A percentile compares a stretch with the other conserved stretches of the same genome.
Conservation (phyloP, 2,113 vertebrate genomes). For the Lophura nycthemera region DNA sequence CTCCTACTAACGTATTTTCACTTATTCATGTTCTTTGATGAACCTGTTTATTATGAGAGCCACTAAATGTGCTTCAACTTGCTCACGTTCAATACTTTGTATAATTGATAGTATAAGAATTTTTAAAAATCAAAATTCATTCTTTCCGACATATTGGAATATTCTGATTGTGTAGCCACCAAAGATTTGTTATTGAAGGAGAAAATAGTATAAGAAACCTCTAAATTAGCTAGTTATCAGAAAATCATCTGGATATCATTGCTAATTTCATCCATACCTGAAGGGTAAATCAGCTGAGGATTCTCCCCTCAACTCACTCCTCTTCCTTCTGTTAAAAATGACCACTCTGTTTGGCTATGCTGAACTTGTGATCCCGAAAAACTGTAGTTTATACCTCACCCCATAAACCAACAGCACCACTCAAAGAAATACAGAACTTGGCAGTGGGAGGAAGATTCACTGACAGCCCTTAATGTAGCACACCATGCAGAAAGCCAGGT, state of each 20-base stretch:
- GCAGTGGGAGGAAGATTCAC: background rate
- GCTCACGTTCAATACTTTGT: background rate
- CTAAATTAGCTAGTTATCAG: background rate
- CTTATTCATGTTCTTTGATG: background rate
- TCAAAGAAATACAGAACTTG: background rate
- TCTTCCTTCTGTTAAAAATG: background rate
- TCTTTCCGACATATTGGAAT: background rate
- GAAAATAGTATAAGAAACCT: background rate
- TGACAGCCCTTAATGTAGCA: slow-evolving; percentile 2
- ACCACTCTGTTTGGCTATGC: background rate
- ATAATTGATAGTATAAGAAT: background rate
- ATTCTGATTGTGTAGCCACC: background rate
- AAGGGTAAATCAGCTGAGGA: background rate
- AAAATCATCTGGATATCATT: background rate
- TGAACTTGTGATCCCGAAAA: background rate
- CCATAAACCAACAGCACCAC: background rate
- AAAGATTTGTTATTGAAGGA: background rate
- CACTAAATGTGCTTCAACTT: background rate
- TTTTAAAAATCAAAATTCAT: background rate
- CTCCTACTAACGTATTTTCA: background rate
- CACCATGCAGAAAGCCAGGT: slow-evolving; percentile 8
- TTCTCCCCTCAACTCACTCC: background rate
- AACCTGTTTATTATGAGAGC: background rate
- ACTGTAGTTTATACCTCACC: background rate
- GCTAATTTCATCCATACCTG: background rate